Evolutionary conservation across 2,113 vertebrate species (phyloP).

Genomic region (Isurus oxyrinchus): DNA sequence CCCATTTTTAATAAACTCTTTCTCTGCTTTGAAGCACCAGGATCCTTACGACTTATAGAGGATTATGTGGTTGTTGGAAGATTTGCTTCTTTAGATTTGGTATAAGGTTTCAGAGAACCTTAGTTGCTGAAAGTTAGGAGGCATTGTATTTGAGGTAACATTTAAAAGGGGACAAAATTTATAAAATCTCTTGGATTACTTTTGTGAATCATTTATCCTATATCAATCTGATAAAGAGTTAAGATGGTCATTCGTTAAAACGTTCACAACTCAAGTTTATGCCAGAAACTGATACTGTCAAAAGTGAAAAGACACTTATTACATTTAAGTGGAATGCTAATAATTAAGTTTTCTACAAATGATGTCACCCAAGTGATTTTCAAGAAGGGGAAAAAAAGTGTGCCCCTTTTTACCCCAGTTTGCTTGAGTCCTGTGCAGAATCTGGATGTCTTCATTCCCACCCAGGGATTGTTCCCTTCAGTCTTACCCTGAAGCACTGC

Average conservation of each 20-base stretch:
- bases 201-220: neutral
- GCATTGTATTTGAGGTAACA: neutral
- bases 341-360: neutral
- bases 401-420: neutral
- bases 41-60: neutral
- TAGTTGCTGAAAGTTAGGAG: neutral
- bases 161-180: neutral
- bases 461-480: constrained; percentile 40
- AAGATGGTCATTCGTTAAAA: neutral
- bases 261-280: neutral
- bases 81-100: neutral
- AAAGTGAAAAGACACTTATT: neutral
- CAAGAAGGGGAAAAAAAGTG: neutral
- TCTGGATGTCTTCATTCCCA: constrained; percentile 37
- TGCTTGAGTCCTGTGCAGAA: too few species aligned
- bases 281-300: neutral
- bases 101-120: neutral
- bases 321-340: neutral
- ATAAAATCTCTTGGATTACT: neutral
- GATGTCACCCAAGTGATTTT: neutral
- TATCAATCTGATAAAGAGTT: neutral
- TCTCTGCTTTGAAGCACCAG: neutral
- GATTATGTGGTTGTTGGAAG: neutral
- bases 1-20: neutral
- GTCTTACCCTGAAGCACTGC: constrained; percentile 39